Evolutionary conservation across 2,797 vertebrate species (phyloP), one percentile per base, ranked within the genome.

Genomic region (Ispidina lecontei): DNA sequence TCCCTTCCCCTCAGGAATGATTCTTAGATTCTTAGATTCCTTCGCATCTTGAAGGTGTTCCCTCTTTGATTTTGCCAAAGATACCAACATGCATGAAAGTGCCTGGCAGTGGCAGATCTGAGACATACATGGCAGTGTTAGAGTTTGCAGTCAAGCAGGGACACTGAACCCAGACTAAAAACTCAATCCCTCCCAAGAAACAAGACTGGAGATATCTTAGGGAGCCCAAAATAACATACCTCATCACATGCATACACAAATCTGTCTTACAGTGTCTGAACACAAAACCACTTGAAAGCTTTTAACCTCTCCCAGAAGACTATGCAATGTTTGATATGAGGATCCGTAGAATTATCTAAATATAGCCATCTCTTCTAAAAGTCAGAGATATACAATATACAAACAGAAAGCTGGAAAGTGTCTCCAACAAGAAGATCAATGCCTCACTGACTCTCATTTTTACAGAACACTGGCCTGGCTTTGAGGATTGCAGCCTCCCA

Each of bases 71-170:
- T 78, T 93, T 82, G 63, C 59, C 18, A 39, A 78, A 80, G 87
- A n/a, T 41, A 82, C 90, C 83, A 94, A 86, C 68, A 84, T 75
- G 43, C 44, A 75, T 73, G 68, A 58, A 90, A 62, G 26, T 84
- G 43, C 54, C 59, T 92, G 87, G 35, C 52, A 88, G 26, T 18
- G 52, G 31, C 62, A 51, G 51, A 68, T 79, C 16, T 55, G 47
- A 92, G 70, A 90, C 20, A 55, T 41, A 28, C 37, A 39, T 52
- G 73, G 73, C 64, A 85, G 26, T 1, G 0, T 76, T 86, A 67
- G 28, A 41, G 26, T 84, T 87, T 9, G 4, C 28, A 59, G 63
- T 59, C 75, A 84, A 73, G 13, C 28, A 52, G 62, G 33, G 54
- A 94, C 49, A 55, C 14, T 78, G 33, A 82, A 76, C 67, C 7